Percentiles rank a stretch among this genome's conserved stretches.
These are phyloP conservation scores for Stenurella melanura DNA, from an alignment of 2,888 invertebrate species.

Conservation along the genomic window DNA sequence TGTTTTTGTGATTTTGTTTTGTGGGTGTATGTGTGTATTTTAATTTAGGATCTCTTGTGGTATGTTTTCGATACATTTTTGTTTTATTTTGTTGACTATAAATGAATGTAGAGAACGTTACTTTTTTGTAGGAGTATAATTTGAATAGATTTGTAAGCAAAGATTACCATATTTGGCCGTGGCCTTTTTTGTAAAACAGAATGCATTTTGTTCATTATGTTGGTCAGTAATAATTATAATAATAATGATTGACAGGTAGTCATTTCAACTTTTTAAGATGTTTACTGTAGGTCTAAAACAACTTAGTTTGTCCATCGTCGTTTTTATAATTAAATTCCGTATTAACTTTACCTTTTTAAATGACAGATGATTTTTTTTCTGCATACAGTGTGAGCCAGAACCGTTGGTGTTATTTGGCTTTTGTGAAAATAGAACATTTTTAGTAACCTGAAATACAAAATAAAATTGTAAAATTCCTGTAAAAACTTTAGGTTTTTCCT, in stretches of 20 bases:
- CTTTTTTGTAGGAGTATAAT: conserved; percentile 19
- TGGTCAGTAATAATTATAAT: too few relatives aligned
- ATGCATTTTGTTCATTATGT: not conserved
- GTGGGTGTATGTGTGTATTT: conserved; percentile 23
- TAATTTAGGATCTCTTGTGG: conserved; percentile 21
- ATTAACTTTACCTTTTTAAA: too few relatives aligned
- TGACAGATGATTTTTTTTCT: too few relatives aligned
- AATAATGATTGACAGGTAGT: too few relatives aligned
- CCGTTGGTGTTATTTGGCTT: too few relatives aligned
- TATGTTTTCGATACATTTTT: conserved; percentile 21
- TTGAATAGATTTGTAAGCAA: not conserved
- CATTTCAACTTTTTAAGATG: not conserved
- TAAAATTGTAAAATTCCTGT: too few relatives aligned
- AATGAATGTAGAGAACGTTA: conserved; percentile 18
- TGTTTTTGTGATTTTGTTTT: not conserved
- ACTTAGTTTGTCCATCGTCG: too few relatives aligned
- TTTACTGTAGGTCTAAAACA: not conserved
- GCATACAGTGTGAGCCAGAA: too few relatives aligned
- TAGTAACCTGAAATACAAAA: too few relatives aligned
- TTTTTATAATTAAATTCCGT: too few relatives aligned
- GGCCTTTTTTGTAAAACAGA: not conserved
- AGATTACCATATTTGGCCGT: not conserved
- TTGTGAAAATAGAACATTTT: too few relatives aligned
- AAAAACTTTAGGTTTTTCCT: too few relatives aligned
- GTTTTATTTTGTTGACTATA: not conserved